These are phyloP conservation scores for Amia ocellicauda DNA, from an alignment of 2,113 vertebrate genomes.

Conservation along the genomic window DNA sequence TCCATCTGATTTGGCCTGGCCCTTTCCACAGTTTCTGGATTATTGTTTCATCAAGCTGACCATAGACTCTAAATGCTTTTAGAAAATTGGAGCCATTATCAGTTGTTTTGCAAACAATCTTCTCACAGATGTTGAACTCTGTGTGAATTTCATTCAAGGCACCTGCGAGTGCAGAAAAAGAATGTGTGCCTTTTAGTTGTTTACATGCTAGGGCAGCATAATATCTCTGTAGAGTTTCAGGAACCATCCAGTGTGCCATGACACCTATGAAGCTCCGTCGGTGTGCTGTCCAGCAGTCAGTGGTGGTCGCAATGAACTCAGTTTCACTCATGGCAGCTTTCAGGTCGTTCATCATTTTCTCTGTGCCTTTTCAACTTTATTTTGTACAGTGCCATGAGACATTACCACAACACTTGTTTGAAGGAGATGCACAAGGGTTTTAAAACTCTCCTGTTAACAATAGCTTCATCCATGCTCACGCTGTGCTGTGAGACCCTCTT, in stretches of 20 bases:
- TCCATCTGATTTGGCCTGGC: no score
- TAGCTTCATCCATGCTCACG: slow-evolving; percentile 21
- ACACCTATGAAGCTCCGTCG: slow-evolving; percentile 25
- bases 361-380: slow-evolving; percentile 29
- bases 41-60: slow-evolving; percentile 28
- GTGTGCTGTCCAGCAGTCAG: slow-evolving; percentile 28
- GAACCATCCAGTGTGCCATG: slow-evolving; percentile 26
- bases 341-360: slow-evolving; percentile 23
- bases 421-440: slow-evolving; percentile 11
- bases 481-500: no score
- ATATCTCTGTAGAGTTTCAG: slow-evolving; percentile 28
- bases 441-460: slow-evolving; percentile 20
- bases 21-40: no score
- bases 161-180: slow-evolving; percentile 25
- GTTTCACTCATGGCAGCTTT: slow-evolving; percentile 25
- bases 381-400: background rate
- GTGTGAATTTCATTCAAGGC: slow-evolving; percentile 30
- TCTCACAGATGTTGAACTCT: slow-evolving; percentile 18
- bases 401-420: slow-evolving; percentile 14
- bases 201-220: slow-evolving; percentile 31
- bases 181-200: slow-evolving; percentile 23
- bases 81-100: slow-evolving; percentile 32
- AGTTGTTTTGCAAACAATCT: slow-evolving; percentile 25
- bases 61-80: slow-evolving; percentile 27
- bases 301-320: slow-evolving; percentile 30